These are phyloP conservation scores for Brachionichthys hirsutus DNA, from an alignment of 2,113 vertebrate species.

Conservation along the genomic window DNA sequence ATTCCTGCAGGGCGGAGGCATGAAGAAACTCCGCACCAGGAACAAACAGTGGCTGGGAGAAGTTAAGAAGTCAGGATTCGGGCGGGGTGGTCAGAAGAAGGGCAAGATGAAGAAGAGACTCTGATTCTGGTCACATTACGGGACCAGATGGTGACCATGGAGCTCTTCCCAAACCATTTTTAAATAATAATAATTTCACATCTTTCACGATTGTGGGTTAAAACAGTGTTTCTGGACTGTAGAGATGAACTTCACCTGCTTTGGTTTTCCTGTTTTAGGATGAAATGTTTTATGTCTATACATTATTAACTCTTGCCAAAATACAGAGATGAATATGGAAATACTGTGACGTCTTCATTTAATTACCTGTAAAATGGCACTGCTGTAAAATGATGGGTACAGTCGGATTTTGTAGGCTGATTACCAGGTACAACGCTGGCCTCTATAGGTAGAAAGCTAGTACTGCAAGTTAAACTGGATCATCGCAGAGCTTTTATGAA, in stretches of 20 bases:
- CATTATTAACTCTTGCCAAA: not conserved
- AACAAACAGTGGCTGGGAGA: slow-evolving; percentile 78
- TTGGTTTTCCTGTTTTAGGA: slow-evolving; percentile 2
- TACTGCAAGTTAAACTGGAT: not conserved
- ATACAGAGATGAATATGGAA: slow-evolving; percentile 19
- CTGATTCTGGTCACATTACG: slow-evolving; percentile 61
- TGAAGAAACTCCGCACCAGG: slow-evolving; percentile 80
- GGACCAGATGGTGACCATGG: not conserved
- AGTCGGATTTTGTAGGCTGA: too few species aligned
- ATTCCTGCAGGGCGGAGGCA: slow-evolving; percentile 88
- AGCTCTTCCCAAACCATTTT: not conserved
- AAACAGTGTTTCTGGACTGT: slow-evolving; percentile 6
- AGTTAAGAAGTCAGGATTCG: slow-evolving; percentile 86
- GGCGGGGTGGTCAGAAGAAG: slow-evolving; percentile 80
- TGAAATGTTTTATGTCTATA: not conserved
- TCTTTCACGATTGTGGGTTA: not conserved
- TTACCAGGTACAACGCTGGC: not conserved
- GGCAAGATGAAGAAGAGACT: slow-evolving; percentile 89
- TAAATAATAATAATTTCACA: not conserved
- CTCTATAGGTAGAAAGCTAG: slow-evolving; percentile 9
- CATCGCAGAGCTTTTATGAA: too few species aligned
- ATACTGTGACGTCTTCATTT: slow-evolving; percentile 5
- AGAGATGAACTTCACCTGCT: not conserved
- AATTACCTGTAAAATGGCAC: too few species aligned
- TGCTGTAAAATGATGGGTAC: too few species aligned